phyloP scores from a whole-genome alignment of 2,113 vertebrate genomes.

The Pristiophorus japonicus region DNA sequence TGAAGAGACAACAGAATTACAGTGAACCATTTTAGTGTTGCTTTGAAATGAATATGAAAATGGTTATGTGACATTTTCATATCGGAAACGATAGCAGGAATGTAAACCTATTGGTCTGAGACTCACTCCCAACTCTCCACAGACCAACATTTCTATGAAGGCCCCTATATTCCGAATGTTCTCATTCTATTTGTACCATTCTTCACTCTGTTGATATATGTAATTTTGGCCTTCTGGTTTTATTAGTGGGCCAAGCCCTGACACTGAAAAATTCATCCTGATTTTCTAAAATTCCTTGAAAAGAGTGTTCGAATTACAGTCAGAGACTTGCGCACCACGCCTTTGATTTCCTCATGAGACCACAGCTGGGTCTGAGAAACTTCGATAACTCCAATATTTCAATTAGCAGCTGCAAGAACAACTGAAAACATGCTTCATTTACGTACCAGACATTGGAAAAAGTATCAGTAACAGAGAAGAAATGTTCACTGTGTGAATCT shows the following conservation, averaged over 20 bases:
- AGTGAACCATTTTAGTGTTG: background rate
- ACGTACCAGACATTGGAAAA: background rate
- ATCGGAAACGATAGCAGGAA: background rate
- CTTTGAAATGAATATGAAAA: background rate
- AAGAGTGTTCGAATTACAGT: background rate
- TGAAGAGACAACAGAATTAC: background rate
- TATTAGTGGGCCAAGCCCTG: too few relatives aligned
- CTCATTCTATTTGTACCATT: background rate
- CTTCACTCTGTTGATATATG: background rate
- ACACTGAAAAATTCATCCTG: background rate
- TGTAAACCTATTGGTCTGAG: too few relatives aligned
- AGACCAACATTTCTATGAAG: background rate
- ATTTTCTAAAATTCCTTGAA: background rate
- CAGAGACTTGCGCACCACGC: background rate
- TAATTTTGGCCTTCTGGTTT: background rate
- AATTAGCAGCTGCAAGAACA: conserved; percentile 1
- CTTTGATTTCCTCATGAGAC: background rate
- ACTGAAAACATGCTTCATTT: background rate
- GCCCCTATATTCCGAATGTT: background rate
- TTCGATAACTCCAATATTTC: background rate
- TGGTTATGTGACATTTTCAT: background rate
- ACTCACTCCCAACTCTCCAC: background rate
- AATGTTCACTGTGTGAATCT: too few relatives aligned
- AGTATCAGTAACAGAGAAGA: too few relatives aligned
- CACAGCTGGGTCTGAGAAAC: background rate